Evolutionary conservation across 2,797 vertebrate species (phyloP).

Genomic region (Dryobates pubescens): DNA sequence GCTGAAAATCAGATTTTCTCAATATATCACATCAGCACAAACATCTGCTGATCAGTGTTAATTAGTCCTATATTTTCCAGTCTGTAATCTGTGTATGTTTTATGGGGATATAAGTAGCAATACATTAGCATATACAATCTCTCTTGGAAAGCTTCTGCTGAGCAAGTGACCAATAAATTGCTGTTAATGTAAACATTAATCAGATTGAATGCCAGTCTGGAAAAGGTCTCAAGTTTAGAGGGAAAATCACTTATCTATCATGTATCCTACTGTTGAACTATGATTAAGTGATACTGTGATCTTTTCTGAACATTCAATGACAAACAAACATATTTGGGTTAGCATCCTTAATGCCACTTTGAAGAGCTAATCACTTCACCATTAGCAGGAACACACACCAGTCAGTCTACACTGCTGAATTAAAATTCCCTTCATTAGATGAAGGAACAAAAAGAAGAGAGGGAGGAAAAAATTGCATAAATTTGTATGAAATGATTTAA

Average conservation of each 20-base stretch:
- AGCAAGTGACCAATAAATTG: constrained; percentile 75
- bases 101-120: constrained; percentile 60
- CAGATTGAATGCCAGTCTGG: constrained; percentile 49
- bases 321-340: background rate
- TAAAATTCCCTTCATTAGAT: background rate
- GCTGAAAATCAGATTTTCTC: constrained; percentile 63
- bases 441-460: background rate
- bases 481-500: background rate
- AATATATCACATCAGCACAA: constrained; percentile 30
- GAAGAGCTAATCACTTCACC: background rate
- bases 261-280: constrained; percentile 34
- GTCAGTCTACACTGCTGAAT: background rate
- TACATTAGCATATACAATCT: constrained; percentile 53
- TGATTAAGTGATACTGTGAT: constrained; percentile 10
- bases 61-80: constrained; percentile 72
- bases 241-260: constrained; percentile 10
- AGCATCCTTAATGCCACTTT: background rate
- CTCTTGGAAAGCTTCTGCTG: constrained; percentile 67
- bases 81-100: constrained; percentile 68
- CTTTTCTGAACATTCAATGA: constrained; percentile 26
- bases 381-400: background rate
- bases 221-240: constrained; percentile 11
- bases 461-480: background rate
- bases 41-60: constrained; percentile 67
- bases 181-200: constrained; percentile 70